Evolutionary conservation across 23 tunicate genomes (phyloP).

Genomic region (Styela plicata): DNA sequence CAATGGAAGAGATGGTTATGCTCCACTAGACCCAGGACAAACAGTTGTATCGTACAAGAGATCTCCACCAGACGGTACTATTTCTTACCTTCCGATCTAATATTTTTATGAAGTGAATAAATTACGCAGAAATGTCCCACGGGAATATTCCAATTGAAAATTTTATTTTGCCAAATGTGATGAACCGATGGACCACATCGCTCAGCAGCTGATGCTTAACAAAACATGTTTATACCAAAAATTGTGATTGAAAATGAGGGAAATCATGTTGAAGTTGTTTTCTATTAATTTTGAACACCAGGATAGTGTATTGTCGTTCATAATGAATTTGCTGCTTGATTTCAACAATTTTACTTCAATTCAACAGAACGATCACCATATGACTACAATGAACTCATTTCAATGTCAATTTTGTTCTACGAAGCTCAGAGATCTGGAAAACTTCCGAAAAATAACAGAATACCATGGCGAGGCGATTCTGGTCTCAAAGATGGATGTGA

Average conservation of each 20-base stretch:
- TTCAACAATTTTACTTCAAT: not conserved
- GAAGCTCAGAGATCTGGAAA: constrained; percentile 97
- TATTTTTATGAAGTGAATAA: no score
- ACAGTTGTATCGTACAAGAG: constrained; percentile 38
- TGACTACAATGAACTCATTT: constrained; percentile 87
- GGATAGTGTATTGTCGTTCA: no score
- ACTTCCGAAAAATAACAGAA: constrained; percentile 69
- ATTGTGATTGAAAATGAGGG: no score
- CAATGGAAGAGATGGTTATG: constrained; percentile 35
- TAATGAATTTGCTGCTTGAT: no score
- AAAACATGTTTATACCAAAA: no score
- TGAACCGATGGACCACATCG: no score
- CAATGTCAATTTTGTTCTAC: constrained; percentile 83
- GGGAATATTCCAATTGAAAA: no score
- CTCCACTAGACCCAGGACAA: constrained; percentile 49
- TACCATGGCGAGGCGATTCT: constrained; percentile 97
- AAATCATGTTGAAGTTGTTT: no score
- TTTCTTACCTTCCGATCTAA: not conserved
- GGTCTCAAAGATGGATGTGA: constrained; percentile 98
- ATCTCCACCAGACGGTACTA: constrained; percentile 61
- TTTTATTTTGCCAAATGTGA: no score
- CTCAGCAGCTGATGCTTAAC: no score
- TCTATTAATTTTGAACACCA: no score
- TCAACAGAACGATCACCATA: constrained; percentile 41
- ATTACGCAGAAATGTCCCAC: no score